These are phyloP conservation scores for Gibbula magus DNA, from an alignment of 2,888 invertebrate genomes.

Conservation along the genomic window DNA sequence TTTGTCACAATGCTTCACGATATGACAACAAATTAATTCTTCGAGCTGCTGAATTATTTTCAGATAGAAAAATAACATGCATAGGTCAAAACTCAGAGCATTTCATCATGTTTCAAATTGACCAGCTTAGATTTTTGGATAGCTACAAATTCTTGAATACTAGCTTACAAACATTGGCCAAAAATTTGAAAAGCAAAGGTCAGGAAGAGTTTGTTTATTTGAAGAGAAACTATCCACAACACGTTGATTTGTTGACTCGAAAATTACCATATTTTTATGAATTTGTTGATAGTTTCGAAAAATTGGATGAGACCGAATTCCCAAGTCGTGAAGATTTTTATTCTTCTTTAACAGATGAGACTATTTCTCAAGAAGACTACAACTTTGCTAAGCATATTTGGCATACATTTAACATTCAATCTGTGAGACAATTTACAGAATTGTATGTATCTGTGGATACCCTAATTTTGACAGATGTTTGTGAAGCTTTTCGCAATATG, in stretches of 20 bases:
- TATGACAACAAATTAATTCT: not conserved
- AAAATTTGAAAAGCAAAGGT: constrained; percentile 5
- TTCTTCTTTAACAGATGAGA: not conserved
- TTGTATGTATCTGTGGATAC: not conserved
- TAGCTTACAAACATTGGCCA: not conserved
- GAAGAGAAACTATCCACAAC: not conserved
- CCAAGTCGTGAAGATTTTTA: not conserved
- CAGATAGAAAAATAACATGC: not conserved
- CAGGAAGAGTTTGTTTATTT: not conserved
- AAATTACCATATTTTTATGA: not conserved
- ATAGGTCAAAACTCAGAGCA: not conserved
- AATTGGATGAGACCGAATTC: not conserved
- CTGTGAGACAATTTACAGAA: not conserved
- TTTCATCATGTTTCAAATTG: not conserved
- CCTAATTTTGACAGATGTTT: not conserved
- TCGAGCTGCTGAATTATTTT: too few species aligned
- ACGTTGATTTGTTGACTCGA: not conserved
- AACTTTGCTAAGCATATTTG: not conserved
- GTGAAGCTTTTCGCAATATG: not conserved
- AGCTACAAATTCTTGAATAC: not conserved
- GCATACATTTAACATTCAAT: not conserved
- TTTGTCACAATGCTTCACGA: not conserved
- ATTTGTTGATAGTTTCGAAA: not conserved
- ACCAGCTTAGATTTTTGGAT: not conserved
- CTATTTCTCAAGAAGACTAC: not conserved